phyloP scores from a whole-genome alignment of 2,113 vertebrate genomes.

The Dromiciops gliroides region DNA sequence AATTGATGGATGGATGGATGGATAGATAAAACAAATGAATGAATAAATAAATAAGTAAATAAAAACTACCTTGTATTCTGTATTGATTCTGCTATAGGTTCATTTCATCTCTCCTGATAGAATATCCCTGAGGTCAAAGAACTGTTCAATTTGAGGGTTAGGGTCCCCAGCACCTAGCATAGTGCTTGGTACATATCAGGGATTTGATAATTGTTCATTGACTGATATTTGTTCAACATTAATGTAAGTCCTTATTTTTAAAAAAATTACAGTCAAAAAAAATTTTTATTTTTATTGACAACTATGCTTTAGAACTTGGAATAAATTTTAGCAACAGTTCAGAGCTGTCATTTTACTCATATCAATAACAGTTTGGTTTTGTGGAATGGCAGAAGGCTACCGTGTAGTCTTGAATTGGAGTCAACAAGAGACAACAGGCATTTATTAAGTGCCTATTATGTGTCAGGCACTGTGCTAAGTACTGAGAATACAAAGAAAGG shows the following conservation, averaged over 20 bases:
- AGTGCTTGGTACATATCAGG: not conserved
- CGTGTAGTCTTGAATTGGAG: not conserved
- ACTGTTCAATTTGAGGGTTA: not conserved
- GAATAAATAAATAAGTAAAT: too few species aligned
- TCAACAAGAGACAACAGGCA: not conserved
- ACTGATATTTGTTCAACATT: not conserved
- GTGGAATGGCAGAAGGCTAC: not conserved
- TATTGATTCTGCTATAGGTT: not conserved
- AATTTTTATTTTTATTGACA: conserved; percentile 2
- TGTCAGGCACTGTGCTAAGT: not conserved
- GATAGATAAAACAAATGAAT: too few species aligned
- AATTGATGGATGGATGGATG: too few species aligned
- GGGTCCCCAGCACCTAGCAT: not conserved
- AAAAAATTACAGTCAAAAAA: not conserved
- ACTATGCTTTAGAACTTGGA: conserved; percentile 33
- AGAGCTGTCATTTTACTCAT: conserved; percentile 50
- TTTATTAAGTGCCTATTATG: not conserved
- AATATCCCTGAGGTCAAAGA: not conserved
- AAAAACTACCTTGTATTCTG: not conserved
- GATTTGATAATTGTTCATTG: not conserved
- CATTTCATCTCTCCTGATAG: not conserved
- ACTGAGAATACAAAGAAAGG: not conserved
- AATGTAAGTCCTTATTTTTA: not conserved
- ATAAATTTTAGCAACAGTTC: conserved; percentile 38
- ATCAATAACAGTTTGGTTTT: conserved; percentile 44